These are phyloP conservation scores for Conus ventricosus DNA, from an alignment of 1,140 invertebrate species.

Conservation along the genomic window DNA sequence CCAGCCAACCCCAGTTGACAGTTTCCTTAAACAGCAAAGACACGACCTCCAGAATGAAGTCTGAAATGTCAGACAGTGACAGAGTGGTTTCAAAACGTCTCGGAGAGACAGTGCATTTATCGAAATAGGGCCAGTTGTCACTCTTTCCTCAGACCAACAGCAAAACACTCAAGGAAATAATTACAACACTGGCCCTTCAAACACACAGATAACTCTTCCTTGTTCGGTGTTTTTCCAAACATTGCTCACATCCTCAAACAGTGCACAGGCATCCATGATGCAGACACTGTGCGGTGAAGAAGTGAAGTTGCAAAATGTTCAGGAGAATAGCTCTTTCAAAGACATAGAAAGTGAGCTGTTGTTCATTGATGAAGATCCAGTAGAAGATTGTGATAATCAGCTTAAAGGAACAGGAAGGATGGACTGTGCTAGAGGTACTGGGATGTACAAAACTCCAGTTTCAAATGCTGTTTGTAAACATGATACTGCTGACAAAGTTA, in stretches of 20 bases:
- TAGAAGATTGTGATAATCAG: neutral
- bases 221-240: neutral
- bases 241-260: neutral
- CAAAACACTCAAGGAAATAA: neutral
- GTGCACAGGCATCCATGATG: neutral
- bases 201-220: neutral
- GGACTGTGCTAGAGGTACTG: neutral
- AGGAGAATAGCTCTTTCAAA: neutral
- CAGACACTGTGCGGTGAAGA: neutral
- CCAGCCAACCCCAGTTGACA: too few relatives aligned
- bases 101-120: neutral
- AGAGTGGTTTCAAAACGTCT: neutral
- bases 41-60: neutral
- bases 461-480: neutral
- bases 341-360: neutral
- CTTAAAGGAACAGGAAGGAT: neutral
- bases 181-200: neutral
- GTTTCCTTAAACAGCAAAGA: too few relatives aligned
- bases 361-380: conserved; percentile 26
- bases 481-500: neutral
- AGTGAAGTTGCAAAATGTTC: neutral
- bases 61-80: neutral
- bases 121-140: neutral
- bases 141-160: neutral
- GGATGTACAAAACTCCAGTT: neutral